Conservation (phyloP, 2,888 invertebrate species). For the Cantharis flavilabris region DNA sequence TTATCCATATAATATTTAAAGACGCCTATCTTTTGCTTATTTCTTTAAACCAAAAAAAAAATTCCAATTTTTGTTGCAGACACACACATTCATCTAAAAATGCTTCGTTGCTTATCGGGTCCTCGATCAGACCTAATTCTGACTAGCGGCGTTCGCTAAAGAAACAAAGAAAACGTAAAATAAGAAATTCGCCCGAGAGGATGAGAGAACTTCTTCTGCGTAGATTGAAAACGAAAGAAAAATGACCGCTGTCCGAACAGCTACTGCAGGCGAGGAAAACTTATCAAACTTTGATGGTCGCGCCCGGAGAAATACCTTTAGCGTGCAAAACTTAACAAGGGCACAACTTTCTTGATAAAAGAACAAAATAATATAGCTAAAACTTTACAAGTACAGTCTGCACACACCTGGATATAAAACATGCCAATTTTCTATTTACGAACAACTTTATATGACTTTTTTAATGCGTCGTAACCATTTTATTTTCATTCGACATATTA, state of each 20-base stretch:
- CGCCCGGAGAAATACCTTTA: slow-evolving; percentile 37
- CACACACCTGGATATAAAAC: slow-evolving; percentile 47
- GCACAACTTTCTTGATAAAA: slow-evolving; percentile 54
- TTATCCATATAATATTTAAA: slow-evolving; percentile 40
- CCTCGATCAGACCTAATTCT: slow-evolving; percentile 28
- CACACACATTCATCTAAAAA: slow-evolving; percentile 18
- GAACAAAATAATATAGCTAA: slow-evolving; percentile 54
- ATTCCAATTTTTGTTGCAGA: slow-evolving; percentile 19
- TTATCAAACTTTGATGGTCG: slow-evolving; percentile 57
- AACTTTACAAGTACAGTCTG: slow-evolving; percentile 47
- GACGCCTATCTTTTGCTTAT: slow-evolving; percentile 13
- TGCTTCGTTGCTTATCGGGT: slow-evolving; percentile 23
- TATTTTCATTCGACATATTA: neutral
- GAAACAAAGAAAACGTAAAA: slow-evolving; percentile 39
- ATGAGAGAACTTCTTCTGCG: slow-evolving; percentile 45
- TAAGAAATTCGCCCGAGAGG: slow-evolving; percentile 40
- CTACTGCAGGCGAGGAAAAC: slow-evolving; percentile 50
- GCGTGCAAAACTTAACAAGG: slow-evolving; percentile 38
- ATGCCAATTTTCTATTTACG: slow-evolving; percentile 34
- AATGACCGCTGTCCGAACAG: slow-evolving; percentile 61
- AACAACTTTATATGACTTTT: slow-evolving; percentile 10
- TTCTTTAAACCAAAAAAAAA: slow-evolving; percentile 3
- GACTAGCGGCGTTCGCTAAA: slow-evolving; percentile 24
- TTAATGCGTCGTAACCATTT: neutral
- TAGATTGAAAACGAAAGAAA: slow-evolving; percentile 61